phyloP scores from a whole-genome alignment of 53 echinoderm and acorn worm genomes.

The Paelopatides confundens region DNA sequence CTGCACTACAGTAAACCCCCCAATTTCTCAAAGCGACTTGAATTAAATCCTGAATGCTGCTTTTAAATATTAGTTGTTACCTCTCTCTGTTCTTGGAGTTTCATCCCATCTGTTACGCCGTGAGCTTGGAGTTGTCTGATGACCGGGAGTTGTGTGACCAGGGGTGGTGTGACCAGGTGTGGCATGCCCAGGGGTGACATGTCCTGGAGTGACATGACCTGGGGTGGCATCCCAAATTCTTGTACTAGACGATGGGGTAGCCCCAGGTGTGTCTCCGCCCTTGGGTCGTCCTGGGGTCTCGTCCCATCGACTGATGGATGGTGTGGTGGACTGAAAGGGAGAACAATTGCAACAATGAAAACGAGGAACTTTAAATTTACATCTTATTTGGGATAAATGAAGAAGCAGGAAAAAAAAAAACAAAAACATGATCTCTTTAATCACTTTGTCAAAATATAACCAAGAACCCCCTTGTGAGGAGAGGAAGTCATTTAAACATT shows the following conservation, averaged over 20 bases:
- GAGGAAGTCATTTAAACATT: no score
- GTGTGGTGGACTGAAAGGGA: slow-evolving; percentile 76
- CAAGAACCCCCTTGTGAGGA: no score
- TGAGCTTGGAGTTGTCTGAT: slow-evolving; percentile 91
- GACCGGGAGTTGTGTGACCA: slow-evolving; percentile 76
- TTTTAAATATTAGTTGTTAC: slow-evolving; percentile 37
- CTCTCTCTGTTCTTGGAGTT: slow-evolving; percentile 99
- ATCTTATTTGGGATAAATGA: no score
- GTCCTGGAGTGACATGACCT: slow-evolving; percentile 87
- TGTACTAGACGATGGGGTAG: slow-evolving; percentile 91
- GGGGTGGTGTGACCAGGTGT: slow-evolving; percentile 86
- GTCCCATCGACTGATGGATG: slow-evolving; percentile 97
- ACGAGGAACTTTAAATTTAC: no score
- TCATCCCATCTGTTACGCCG: slow-evolving; percentile 99
- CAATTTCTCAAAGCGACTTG: no score
- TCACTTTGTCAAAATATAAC: no score
- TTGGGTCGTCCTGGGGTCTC: slow-evolving; percentile 96
- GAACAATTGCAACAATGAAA: background rate
- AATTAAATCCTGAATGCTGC: no score
- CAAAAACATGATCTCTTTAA: no score
- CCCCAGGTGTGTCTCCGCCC: slow-evolving; percentile 96
- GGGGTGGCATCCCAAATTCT: slow-evolving; percentile 98
- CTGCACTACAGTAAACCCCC: no score
- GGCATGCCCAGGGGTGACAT: slow-evolving; percentile 88
- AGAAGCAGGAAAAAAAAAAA: no score